phyloP scores from a whole-genome alignment of 2,113 vertebrate species.

The Aldabrachelys gigantea region DNA sequence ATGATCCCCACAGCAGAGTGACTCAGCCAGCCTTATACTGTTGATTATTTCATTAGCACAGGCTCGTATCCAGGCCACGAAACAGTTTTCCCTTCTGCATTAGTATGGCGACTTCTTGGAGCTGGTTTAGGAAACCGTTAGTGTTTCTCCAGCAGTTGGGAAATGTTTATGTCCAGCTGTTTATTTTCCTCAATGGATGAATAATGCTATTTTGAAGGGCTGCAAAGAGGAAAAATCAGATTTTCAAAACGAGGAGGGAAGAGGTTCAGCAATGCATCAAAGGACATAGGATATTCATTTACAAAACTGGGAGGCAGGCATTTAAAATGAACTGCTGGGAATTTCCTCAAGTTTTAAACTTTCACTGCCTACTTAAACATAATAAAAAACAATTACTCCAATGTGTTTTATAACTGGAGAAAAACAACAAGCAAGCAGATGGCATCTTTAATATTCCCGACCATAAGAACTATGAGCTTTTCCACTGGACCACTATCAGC shows the following conservation, averaged over 20 bases:
- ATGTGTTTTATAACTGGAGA: neutral
- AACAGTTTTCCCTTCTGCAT: constrained; percentile 43
- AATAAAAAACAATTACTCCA: neutral
- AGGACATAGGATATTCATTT: neutral
- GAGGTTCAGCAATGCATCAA: neutral
- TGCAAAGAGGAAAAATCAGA: constrained; percentile 40
- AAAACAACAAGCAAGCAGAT: neutral
- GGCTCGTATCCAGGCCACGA: constrained; percentile 26
- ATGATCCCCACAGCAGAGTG: constrained; percentile 34
- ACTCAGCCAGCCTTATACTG: constrained; percentile 43
- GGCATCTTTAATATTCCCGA: neutral
- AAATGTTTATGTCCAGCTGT: constrained; percentile 63
- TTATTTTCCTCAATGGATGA: constrained; percentile 64
- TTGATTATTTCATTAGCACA: constrained; percentile 58
- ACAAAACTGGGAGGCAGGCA: neutral
- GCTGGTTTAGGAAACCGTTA: constrained; percentile 60
- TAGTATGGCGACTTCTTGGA: constrained; percentile 53
- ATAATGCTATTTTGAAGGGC: constrained; percentile 60
- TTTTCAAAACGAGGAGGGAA: constrained; percentile 48
- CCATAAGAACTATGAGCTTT: neutral
- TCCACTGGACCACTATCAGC: neutral
- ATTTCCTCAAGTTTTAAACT: neutral
- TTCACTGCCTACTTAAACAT: neutral
- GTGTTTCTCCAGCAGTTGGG: constrained; percentile 42
- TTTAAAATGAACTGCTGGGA: neutral